Evolutionary conservation across 2,888 invertebrate species (phyloP).

Genomic region (Cephalotes varians): DNA sequence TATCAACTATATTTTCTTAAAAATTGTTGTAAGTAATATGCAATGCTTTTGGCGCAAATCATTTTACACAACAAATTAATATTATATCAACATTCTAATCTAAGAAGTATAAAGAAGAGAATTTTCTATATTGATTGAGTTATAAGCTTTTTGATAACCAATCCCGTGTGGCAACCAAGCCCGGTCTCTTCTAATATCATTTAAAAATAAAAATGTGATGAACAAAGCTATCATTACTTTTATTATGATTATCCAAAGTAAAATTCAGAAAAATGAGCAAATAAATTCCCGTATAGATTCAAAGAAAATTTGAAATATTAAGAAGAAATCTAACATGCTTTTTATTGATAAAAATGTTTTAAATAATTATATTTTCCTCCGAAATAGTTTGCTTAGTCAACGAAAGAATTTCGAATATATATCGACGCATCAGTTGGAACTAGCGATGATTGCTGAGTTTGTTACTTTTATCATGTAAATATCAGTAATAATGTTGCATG

Average conservation of each 20-base stretch:
- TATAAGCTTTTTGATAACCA: too few relatives aligned
- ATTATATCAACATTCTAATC: too few relatives aligned
- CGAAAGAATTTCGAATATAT: slow-evolving; percentile 8
- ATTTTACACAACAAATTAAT: too few relatives aligned
- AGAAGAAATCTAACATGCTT: too few relatives aligned
- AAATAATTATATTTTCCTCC: background rate
- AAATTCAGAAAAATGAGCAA: background rate
- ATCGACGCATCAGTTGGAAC: slow-evolving; percentile 10
- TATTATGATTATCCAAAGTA: background rate
- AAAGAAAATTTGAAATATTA: background rate
- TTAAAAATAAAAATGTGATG: background rate
- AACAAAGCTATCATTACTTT: background rate
- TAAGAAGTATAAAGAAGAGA: too few relatives aligned
- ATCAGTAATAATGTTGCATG: slow-evolving; percentile 48
- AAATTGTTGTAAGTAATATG: too few relatives aligned
- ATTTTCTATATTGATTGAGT: too few relatives aligned
- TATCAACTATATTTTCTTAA: too few relatives aligned
- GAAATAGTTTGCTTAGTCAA: background rate
- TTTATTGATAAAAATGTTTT: background rate
- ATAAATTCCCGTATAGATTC: background rate
- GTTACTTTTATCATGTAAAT: slow-evolving; percentile 57
- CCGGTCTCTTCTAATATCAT: too few relatives aligned
- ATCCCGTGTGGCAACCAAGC: too few relatives aligned
- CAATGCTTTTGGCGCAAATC: too few relatives aligned
- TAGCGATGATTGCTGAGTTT: slow-evolving; percentile 5